Base-by-base conservation (phyloP, 2,888 invertebrate species). In the Ormyrus labotus region DNA sequence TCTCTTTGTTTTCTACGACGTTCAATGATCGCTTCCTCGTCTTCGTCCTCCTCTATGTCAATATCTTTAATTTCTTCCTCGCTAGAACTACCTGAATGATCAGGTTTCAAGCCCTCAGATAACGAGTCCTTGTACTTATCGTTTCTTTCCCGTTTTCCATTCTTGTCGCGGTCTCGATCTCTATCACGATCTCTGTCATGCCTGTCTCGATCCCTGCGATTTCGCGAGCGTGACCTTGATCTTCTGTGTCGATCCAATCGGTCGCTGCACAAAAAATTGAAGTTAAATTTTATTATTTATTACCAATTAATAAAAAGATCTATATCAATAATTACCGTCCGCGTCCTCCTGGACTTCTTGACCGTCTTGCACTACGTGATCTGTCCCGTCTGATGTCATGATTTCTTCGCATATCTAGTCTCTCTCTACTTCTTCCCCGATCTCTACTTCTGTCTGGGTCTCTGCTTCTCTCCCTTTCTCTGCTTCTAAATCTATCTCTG, bases 21-120 rank as follows among this genome's bases (percentile, higher is more conserved):
- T 89, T 98, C 97, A 89, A 99, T 99, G 85, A 98, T 96, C 85
- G 95, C 95, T 89, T 98, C 97, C 88, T 98, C 98, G 86, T 97
- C 96, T 83, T 97, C 97, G 83, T 97, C 97, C 81, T 97, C 96
- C 81, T 95, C 94, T 75, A 96, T 94, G 85, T 96, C 94, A 78
- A 95, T 92, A 87, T 95, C 94, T 71, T 89, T 90, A 5, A 94
- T 92, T 82, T 95, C 95, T 83, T 94, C 95, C 83, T 95, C 95
- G 83, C 94, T 94, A 4, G 94, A 94, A 85, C 94, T 95, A 1
- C 94, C 93, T 6, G 94, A 94, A 82, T 91, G 91, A 81, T 93
- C 93, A 6, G 93, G 89, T 85, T 95, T 95, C 83, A 96, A 92
- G 2, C 96, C 96, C 89, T 97, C 97, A 80, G 96, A 96, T 19